phyloP scores from a whole-genome alignment of 2,888 invertebrate species.

The Caenorhabditis sp. region DNA sequence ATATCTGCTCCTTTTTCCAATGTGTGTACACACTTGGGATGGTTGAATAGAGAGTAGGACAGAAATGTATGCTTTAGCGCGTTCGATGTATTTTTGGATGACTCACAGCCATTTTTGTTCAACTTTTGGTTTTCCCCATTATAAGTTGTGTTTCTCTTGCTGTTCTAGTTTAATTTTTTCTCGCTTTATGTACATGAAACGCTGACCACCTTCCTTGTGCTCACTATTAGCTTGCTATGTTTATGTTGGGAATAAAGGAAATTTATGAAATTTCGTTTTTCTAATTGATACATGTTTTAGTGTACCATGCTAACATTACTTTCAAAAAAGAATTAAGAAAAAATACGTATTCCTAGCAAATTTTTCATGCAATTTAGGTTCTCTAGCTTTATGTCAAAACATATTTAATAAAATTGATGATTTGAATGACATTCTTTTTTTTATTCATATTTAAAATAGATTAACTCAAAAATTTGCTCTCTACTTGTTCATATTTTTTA shows the following conservation, averaged over 20 bases:
- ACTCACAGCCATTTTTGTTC: background rate
- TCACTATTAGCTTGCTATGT: background rate
- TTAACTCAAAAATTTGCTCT: background rate
- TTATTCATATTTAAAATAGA: background rate
- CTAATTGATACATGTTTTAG: no score
- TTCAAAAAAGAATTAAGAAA: no score
- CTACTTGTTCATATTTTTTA: background rate
- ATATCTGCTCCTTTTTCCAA: no score
- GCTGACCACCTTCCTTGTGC: background rate
- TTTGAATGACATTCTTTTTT: no score
- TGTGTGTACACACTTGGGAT: background rate
- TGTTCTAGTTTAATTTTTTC: background rate
- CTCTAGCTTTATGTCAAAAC: no score
- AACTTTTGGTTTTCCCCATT: background rate
- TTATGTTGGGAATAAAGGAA: constrained; percentile 17
- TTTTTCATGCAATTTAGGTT: no score
- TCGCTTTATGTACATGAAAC: constrained; percentile 25
- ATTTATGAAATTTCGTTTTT: no score
- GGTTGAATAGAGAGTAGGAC: background rate
- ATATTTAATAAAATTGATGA: no score
- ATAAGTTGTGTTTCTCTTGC: constrained; percentile 1
- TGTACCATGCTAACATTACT: no score
- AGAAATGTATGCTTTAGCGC: background rate
- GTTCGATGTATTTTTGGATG: background rate
- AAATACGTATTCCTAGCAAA: no score